Evolutionary conservation across 2,797 vertebrate genomes (phyloP).

Genomic region (Arremon brunneinucha): DNA sequence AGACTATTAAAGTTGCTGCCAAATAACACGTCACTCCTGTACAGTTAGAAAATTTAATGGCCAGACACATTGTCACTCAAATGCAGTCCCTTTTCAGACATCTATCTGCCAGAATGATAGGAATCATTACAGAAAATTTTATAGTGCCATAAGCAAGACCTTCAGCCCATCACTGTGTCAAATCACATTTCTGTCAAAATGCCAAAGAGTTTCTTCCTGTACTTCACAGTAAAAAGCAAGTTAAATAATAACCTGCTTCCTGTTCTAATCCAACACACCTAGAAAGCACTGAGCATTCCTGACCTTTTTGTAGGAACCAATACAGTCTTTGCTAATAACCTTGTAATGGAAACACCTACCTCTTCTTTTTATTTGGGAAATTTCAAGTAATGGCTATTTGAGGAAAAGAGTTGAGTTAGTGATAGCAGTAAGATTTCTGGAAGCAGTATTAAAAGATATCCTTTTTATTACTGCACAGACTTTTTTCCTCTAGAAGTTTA

Average conservation of each 20-base stretch:
- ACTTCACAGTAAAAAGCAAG: background rate
- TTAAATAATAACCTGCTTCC: background rate
- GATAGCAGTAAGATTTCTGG: background rate
- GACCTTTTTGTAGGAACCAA: background rate
- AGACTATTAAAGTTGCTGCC: background rate
- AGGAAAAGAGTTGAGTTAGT: background rate
- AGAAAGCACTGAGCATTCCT: background rate
- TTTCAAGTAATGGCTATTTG: background rate
- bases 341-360: background rate
- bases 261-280: background rate
- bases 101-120: background rate
- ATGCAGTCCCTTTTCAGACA: background rate
- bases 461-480: background rate
- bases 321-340: background rate
- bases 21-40: background rate
- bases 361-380: background rate
- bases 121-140: background rate
- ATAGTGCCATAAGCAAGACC: background rate
- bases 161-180: background rate
- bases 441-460: background rate
- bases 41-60: background rate
- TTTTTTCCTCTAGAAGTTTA: background rate
- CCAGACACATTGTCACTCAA: background rate
- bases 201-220: background rate
- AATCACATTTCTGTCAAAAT: constrained; percentile 9